Conservation (phyloP, 1,140 invertebrate genomes). For the Apis laboriosa region DNA sequence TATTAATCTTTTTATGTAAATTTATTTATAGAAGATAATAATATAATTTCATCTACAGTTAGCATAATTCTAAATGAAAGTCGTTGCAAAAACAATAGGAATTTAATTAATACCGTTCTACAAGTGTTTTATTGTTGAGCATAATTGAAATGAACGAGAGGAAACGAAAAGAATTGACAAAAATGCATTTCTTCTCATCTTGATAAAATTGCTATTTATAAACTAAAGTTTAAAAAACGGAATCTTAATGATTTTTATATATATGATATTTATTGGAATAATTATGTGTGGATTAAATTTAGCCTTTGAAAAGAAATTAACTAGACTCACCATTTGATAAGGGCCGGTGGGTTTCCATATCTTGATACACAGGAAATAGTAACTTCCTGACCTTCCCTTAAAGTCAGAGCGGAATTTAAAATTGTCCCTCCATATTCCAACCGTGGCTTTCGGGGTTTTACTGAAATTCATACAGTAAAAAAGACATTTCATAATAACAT, state of each 20-base stretch:
- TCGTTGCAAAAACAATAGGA: slow-evolving; percentile 28
- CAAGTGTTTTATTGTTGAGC: background rate
- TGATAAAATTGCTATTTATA: background rate
- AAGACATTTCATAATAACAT: background rate
- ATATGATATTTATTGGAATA: too few species aligned
- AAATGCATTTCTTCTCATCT: background rate
- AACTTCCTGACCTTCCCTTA: slow-evolving; percentile 86
- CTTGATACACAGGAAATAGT: slow-evolving; percentile 91
- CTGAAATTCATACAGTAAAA: slow-evolving; percentile 79
- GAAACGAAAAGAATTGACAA: background rate
- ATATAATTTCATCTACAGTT: background rate
- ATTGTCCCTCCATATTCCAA: slow-evolving; percentile 88
- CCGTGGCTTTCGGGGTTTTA: slow-evolving; percentile 89
- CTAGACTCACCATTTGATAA: slow-evolving; percentile 88
- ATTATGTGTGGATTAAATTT: background rate
- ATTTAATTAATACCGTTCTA: slow-evolving; percentile 5
- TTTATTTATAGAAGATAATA: background rate
- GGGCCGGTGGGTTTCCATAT: slow-evolving; percentile 92
- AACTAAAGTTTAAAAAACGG: too few species aligned
- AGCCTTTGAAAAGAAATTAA: slow-evolving; percentile 12
- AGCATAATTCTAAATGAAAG: slow-evolving; percentile 29
- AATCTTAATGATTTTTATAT: background rate
- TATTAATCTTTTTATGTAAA: background rate
- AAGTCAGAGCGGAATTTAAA: slow-evolving; percentile 85
- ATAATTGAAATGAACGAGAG: background rate